phyloP scores from a whole-genome alignment of 2,888 invertebrate species.

The Cecidostiba fungosa region DNA sequence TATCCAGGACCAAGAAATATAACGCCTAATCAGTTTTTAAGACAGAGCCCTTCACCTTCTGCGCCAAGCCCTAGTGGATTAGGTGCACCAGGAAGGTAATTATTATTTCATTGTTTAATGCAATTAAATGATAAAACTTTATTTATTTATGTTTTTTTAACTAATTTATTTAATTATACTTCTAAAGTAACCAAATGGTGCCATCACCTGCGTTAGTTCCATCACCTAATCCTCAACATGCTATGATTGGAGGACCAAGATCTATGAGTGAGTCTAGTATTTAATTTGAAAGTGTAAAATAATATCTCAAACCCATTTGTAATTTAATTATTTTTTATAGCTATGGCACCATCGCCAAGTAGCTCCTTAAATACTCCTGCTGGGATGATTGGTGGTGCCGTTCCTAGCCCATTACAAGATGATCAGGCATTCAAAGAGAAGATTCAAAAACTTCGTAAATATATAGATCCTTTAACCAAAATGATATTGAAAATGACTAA shows the following conservation, averaged over 20 bases:
- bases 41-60: constrained; percentile 91
- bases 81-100: constrained; percentile 79
- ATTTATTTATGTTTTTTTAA: constrained; percentile 19
- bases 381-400: constrained; percentile 79
- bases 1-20: constrained; percentile 83
- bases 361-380: constrained; percentile 91
- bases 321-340: constrained; percentile 64
- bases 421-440: constrained; percentile 95
- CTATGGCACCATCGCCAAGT: constrained; percentile 89
- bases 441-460: constrained; percentile 94
- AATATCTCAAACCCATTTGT: neutral
- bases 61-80: constrained; percentile 87
- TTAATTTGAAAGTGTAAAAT: neutral
- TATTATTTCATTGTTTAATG: neutral
- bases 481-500: constrained; percentile 93
- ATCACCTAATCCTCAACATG: constrained; percentile 85
- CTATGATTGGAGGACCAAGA: constrained; percentile 83
- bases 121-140: neutral
- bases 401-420: constrained; percentile 83
- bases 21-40: constrained; percentile 88
- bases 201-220: constrained; percentile 87
- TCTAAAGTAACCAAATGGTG: constrained; percentile 83
- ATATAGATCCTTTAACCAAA: constrained; percentile 94
- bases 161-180: neutral
- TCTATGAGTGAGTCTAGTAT: constrained; percentile 80